phyloP scores from a whole-genome alignment of 1,140 invertebrate genomes.

The Tetragnatha versicolor region DNA sequence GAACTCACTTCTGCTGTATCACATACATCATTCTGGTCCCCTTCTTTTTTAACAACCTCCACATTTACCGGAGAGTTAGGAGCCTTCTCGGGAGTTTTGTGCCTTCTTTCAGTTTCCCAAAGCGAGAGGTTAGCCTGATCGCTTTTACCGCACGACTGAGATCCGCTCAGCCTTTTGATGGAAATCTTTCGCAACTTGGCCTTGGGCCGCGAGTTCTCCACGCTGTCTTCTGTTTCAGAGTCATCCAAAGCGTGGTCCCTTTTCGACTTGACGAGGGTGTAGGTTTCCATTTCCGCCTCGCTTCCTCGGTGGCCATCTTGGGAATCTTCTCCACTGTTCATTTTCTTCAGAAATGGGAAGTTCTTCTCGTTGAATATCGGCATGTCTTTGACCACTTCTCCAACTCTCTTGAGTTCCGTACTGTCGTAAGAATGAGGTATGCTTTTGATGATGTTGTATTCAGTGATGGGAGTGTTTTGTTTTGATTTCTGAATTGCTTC shows the following conservation, averaged over 20 bases:
- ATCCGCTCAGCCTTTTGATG: neutral
- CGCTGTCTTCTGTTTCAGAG: slow-evolving; percentile 41
- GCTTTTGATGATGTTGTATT: slow-evolving; percentile 28
- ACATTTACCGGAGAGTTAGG: too few relatives aligned
- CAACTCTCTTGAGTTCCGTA: slow-evolving; percentile 49
- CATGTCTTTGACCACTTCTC: slow-evolving; percentile 32
- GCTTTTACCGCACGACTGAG: neutral
- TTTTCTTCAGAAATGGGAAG: neutral
- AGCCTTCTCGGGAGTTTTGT: neutral
- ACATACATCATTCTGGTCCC: too few relatives aligned
- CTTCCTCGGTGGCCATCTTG: neutral
- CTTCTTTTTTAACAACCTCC: too few relatives aligned
- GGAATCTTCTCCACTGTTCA: neutral
- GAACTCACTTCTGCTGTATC: too few relatives aligned
- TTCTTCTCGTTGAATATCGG: slow-evolving; percentile 7
- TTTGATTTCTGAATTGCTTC: slow-evolving; percentile 14
- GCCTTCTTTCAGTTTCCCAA: slow-evolving; percentile 30
- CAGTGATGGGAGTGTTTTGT: neutral
- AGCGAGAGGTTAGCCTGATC: neutral
- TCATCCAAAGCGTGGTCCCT: slow-evolving; percentile 6
- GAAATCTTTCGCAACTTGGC: slow-evolving; percentile 14
- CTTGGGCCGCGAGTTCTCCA: slow-evolving; percentile 15
- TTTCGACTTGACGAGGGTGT: neutral
- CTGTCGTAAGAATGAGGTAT: slow-evolving; percentile 54
- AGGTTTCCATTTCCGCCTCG: slow-evolving; percentile 1